Conservation (phyloP, 2,113 vertebrate species). For the Piprites chloris region DNA sequence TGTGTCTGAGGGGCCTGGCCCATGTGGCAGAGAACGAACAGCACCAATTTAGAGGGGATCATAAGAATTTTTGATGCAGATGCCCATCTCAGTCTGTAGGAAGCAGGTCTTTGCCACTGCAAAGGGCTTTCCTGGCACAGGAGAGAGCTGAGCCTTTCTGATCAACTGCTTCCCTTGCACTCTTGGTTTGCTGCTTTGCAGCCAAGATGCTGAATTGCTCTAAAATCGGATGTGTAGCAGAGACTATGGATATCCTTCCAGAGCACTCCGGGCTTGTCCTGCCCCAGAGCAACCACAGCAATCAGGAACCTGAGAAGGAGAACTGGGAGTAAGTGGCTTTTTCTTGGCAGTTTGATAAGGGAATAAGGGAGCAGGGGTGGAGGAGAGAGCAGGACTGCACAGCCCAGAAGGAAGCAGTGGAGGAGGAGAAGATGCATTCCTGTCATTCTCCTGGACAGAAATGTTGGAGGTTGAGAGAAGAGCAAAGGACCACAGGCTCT, state of each 20-base stretch:
- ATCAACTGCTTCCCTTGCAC: not conserved
- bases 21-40: not conserved
- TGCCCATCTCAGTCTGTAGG: not conserved
- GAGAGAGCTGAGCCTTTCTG: not conserved
- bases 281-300: not conserved
- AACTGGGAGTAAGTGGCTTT: not conserved
- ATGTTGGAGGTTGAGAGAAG: not conserved
- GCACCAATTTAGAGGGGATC: not conserved
- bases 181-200: not conserved
- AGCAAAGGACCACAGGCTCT: not conserved
- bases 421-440: not conserved
- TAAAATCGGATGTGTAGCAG: not conserved
- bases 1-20: not conserved
- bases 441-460: not conserved
- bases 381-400: not conserved
- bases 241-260: not conserved
- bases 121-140: not conserved
- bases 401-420: not conserved
- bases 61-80: not conserved
- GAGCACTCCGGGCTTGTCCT: not conserved
- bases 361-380: not conserved
- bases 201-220: not conserved
- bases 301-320: not conserved
- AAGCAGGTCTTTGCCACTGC: not conserved
- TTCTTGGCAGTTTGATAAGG: not conserved